A percentile compares a stretch with the other conserved stretches of the same genome.
These are phyloP conservation scores for Gambusia yucatana DNA, from an alignment of 2,797 vertebrate species.

Conservation along the genomic window DNA sequence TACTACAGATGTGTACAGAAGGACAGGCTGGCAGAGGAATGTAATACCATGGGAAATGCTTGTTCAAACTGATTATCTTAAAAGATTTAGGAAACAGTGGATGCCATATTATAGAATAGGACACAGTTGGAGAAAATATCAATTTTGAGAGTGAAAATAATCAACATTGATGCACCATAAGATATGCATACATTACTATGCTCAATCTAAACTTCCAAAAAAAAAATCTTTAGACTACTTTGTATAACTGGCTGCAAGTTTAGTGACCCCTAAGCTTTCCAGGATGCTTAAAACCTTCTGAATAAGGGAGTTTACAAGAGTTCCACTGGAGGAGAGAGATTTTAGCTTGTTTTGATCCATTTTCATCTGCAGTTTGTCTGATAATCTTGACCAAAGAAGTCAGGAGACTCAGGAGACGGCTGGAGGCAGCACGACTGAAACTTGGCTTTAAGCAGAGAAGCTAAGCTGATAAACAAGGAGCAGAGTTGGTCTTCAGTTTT, in stretches of 20 bases:
- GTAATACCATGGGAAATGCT: neutral
- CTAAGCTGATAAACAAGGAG: neutral
- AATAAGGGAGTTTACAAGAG: neutral
- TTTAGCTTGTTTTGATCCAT: neutral
- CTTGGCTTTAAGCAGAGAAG: neutral
- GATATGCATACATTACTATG: neutral
- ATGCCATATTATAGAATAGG: neutral
- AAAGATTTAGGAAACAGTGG: neutral
- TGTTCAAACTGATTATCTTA: neutral
- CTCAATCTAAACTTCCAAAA: neutral
- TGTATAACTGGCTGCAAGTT: neutral
- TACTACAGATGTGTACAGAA: slow-evolving; percentile 3
- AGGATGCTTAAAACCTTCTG: neutral
- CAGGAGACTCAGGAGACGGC: neutral
- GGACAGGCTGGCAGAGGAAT: slow-evolving; percentile 3
- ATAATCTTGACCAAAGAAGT: neutral
- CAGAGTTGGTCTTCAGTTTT: neutral
- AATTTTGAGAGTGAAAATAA: neutral
- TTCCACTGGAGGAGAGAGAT: neutral
- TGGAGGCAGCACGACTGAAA: neutral
- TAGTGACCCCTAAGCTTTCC: neutral
- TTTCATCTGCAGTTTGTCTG: neutral
- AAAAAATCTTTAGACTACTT: neutral
- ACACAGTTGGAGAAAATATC: neutral
- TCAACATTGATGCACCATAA: neutral